Evolutionary conservation across 92 coral and sea anemone genomes (phyloP).

Genomic region (Epizoanthus illoricatus): DNA sequence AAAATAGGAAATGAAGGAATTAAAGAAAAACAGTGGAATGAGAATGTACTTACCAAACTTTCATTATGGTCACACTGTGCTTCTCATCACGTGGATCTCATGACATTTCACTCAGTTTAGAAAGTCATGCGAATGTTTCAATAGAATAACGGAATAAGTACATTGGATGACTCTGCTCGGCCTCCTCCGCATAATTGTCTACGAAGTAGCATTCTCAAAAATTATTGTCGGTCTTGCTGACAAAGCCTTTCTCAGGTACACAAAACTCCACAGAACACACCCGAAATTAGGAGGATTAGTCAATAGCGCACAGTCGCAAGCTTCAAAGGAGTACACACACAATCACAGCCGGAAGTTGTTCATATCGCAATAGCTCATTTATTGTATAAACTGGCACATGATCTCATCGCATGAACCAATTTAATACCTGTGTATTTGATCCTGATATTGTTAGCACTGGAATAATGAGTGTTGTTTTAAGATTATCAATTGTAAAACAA

Average conservation of each 20-base stretch:
- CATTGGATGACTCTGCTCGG: neutral
- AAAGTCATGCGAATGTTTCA: no score
- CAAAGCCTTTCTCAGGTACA: neutral
- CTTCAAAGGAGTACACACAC: neutral
- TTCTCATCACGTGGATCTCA: no score
- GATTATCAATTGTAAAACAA: neutral
- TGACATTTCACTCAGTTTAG: no score
- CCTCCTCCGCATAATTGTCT: no score
- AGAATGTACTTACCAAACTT: no score
- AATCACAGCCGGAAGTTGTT: neutral
- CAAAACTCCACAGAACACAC: neutral
- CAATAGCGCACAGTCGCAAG: neutral
- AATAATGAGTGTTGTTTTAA: neutral
- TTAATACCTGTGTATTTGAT: neutral
- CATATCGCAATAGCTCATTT: no score
- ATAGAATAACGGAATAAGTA: neutral
- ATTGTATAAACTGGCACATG: neutral
- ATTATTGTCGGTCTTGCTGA: neutral
- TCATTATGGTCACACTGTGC: no score
- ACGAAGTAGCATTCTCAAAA: neutral
- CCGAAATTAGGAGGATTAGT: neutral
- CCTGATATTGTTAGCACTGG: neutral
- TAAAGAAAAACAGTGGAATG: neutral
- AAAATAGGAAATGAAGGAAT: no score
- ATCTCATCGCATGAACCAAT: conserved; percentile 7